Evolutionary conservation across 2,797 vertebrate genomes (phyloP).

Genomic region (Myoxocephalus aenaeus): DNA sequence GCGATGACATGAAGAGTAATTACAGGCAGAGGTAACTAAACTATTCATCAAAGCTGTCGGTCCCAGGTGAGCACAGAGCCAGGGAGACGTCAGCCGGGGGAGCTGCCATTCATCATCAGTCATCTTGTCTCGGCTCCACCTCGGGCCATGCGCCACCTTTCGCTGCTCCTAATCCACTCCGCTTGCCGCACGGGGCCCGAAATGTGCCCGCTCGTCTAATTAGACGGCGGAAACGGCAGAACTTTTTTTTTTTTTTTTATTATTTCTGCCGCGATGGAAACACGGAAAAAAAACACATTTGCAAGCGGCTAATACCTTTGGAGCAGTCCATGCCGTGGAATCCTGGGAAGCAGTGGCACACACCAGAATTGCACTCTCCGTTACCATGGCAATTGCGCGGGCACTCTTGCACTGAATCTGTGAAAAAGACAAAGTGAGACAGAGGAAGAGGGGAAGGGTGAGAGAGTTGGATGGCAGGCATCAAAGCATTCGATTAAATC

Average conservation of each 20-base stretch:
- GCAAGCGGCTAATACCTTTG: constrained; percentile 89
- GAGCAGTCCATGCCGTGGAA: constrained; percentile 98
- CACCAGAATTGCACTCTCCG: constrained; percentile 96
- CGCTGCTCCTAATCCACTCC: constrained; percentile 58
- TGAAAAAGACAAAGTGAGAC: constrained; percentile 64
- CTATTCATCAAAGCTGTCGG: constrained; percentile 85
- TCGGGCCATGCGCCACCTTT: constrained; percentile 64
- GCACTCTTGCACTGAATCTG: constrained; percentile 98
- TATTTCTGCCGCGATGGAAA: not conserved
- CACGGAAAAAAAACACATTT: constrained; percentile 19
- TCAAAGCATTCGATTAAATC: constrained; percentile 76
- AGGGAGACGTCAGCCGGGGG: constrained; percentile 73
- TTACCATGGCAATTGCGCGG: constrained; percentile 98
- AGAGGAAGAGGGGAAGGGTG: constrained; percentile 25
- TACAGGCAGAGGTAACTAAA: constrained; percentile 84
- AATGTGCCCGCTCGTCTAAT: constrained; percentile 58
- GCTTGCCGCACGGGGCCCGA: constrained; percentile 10
- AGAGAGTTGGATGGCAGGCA: constrained; percentile 66
- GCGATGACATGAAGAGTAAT: constrained; percentile 85
- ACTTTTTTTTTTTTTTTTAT: not conserved
- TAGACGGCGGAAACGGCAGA: constrained; percentile 29
- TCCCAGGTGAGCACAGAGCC: constrained; percentile 82
- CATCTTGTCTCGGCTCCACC: constrained; percentile 75
- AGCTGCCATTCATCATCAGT: constrained; percentile 83
- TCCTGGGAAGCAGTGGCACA: constrained; percentile 98